A percentile compares a stretch with the other conserved stretches of the same genome.
Evolutionary conservation across 2,888 invertebrate genomes (phyloP).

Genomic region (Polyommatus icarus): DNA sequence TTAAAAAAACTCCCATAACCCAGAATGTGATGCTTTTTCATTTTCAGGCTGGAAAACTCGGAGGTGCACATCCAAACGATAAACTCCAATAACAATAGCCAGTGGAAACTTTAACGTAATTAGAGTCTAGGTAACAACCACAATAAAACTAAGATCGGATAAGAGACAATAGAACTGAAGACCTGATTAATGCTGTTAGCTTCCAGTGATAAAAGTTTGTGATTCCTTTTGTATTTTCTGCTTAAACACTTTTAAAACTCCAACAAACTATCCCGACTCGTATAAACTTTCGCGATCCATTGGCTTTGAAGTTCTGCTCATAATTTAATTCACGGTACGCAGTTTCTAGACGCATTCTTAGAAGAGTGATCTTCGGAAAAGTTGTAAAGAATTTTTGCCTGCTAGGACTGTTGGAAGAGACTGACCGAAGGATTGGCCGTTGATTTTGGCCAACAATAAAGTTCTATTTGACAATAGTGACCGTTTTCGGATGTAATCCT

Average conservation of each 20-base stretch:
- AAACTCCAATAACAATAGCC: neutral
- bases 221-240: slow-evolving; percentile 29
- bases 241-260: slow-evolving; percentile 28
- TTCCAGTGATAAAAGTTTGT: slow-evolving; percentile 21
- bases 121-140: slow-evolving; percentile 12
- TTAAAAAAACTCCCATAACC: too few relatives aligned
- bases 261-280: slow-evolving; percentile 16
- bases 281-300: slow-evolving; percentile 23
- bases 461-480: too few relatives aligned
- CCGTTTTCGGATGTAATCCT: too few relatives aligned
- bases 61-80: neutral
- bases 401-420: too few relatives aligned
- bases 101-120: neutral
- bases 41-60: neutral
- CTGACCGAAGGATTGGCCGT: too few relatives aligned
- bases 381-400: neutral
- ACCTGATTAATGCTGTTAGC: slow-evolving; percentile 19
- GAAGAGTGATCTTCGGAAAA: neutral
- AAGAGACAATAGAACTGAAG: slow-evolving; percentile 26
- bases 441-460: too few relatives aligned
- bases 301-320: slow-evolving; percentile 11
- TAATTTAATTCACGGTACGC: neutral
- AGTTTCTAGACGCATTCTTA: neutral
- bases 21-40: too few relatives aligned
- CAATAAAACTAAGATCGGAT: slow-evolving; percentile 22